These are phyloP conservation scores for Phataginus tetradactyla DNA, from an alignment of 2,797 vertebrate species.

Conservation along the genomic window DNA sequence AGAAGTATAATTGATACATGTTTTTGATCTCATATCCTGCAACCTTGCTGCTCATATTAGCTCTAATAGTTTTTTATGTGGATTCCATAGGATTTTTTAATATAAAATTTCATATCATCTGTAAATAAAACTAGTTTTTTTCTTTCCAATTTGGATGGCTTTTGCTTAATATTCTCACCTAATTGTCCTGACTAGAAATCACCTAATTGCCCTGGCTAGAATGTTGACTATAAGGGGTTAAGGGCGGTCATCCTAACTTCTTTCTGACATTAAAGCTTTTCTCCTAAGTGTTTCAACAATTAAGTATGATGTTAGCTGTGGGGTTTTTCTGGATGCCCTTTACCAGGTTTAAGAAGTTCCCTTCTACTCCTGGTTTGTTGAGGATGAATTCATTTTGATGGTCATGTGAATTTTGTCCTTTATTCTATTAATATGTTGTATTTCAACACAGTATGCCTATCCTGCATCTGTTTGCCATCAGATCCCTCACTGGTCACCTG, in stretches of 20 bases:
- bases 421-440: background rate
- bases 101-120: background rate
- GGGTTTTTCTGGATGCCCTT: background rate
- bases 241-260: background rate
- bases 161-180: background rate
- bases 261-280: background rate
- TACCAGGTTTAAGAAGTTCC: background rate
- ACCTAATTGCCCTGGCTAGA: background rate
- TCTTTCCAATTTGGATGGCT: background rate
- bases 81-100: background rate
- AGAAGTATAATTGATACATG: background rate
- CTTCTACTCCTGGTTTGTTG: background rate
- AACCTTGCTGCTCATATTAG: background rate
- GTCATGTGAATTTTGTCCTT: background rate
- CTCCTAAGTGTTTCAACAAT: background rate
- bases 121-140: background rate
- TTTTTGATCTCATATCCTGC: background rate
- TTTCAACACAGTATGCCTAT: background rate
- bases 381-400: background rate
- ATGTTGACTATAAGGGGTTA: background rate
- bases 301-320: background rate
- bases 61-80: background rate
- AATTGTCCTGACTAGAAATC: background rate
- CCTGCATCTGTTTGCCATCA: background rate
- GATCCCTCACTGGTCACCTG: background rate